Conservation (phyloP, 2,888 invertebrate species). For the Caenorhabditis sp. region DNA sequence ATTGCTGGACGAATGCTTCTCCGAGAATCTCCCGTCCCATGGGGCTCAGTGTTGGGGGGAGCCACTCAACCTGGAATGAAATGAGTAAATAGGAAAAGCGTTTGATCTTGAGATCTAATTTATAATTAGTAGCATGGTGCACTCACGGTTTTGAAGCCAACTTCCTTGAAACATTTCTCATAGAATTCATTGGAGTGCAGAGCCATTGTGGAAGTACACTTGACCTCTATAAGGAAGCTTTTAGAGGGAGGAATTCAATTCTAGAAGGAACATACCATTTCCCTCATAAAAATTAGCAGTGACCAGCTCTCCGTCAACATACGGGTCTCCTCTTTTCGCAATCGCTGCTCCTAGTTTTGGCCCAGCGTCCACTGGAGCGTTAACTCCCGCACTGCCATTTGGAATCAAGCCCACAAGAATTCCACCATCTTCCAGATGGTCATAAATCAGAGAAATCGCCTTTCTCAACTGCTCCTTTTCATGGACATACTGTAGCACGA, state of each 20-base stretch:
- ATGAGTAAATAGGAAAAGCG: too few species aligned
- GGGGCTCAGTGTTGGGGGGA: constrained; percentile 38
- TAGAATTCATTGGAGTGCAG: constrained; percentile 53
- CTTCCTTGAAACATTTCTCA: constrained; percentile 34
- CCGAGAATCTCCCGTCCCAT: constrained; percentile 39
- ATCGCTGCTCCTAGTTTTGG: constrained; percentile 44
- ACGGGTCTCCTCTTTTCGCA: constrained; percentile 29
- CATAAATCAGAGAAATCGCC: constrained; percentile 31
- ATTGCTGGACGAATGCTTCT: constrained; percentile 29
- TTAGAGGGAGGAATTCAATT: background rate
- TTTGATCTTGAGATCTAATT: background rate
- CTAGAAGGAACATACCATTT: constrained; percentile 8
- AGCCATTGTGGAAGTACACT: constrained; percentile 50
- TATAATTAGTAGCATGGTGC: background rate
- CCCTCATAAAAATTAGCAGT: constrained; percentile 52
- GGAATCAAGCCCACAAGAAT: constrained; percentile 45
- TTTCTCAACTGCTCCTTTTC: constrained; percentile 37
- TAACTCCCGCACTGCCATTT: constrained; percentile 39
- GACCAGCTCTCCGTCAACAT: constrained; percentile 53
- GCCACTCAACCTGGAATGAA: constrained; percentile 54
- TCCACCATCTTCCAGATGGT: constrained; percentile 25
- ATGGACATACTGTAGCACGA: constrained; percentile 60
- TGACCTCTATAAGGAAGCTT: constrained; percentile 28
- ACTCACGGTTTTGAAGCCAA: constrained; percentile 25
- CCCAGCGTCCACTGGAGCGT: constrained; percentile 31